Conservation (phyloP, 2,888 invertebrate species). For the Drosophila rellima region DNA sequence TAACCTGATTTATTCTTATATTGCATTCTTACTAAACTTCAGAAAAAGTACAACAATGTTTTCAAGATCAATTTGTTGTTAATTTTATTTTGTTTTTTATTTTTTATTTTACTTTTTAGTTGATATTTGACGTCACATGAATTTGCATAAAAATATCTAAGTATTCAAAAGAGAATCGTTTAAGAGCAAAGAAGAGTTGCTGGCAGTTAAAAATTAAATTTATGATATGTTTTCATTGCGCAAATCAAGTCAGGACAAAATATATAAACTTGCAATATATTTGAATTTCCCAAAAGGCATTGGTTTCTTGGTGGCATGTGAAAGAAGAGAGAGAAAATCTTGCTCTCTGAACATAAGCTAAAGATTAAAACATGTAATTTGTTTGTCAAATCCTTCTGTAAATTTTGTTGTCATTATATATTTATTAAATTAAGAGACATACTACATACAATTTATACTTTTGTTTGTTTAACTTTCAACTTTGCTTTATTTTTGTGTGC, state of each 20-base stretch:
- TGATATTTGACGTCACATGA: constrained; percentile 59
- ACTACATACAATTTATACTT: constrained; percentile 3
- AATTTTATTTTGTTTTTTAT: constrained; percentile 22
- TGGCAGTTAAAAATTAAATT: constrained; percentile 37
- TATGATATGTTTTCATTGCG: constrained; percentile 38
- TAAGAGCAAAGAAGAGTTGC: constrained; percentile 38
- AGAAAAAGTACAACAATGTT: constrained; percentile 50
- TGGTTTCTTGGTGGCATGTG: constrained; percentile 93
- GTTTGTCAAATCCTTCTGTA: constrained; percentile 83
- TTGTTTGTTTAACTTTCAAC: constrained; percentile 8
- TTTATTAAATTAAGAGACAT: constrained; percentile 6
- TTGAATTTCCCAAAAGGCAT: constrained; percentile 87
- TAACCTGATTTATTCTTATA: constrained; percentile 54
- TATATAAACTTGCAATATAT: constrained; percentile 5
- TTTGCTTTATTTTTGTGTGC: constrained; percentile 50
- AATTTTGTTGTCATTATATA: constrained; percentile 66
- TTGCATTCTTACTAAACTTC: constrained; percentile 73
- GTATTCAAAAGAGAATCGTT: constrained; percentile 18
- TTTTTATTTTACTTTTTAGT: constrained; percentile 34
- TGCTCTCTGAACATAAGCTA: constrained; percentile 36
- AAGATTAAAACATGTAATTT: constrained; percentile 47
- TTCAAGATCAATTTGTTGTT: constrained; percentile 18
- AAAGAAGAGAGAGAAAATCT: constrained; percentile 45
- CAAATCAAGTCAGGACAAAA: constrained; percentile 36
- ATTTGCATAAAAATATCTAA: constrained; percentile 72